A percentile compares a stretch with the other conserved stretches of the same genome.
phyloP scores from a whole-genome alignment of 2,888 invertebrate genomes.

The Pardosa pseudoannulata region DNA sequence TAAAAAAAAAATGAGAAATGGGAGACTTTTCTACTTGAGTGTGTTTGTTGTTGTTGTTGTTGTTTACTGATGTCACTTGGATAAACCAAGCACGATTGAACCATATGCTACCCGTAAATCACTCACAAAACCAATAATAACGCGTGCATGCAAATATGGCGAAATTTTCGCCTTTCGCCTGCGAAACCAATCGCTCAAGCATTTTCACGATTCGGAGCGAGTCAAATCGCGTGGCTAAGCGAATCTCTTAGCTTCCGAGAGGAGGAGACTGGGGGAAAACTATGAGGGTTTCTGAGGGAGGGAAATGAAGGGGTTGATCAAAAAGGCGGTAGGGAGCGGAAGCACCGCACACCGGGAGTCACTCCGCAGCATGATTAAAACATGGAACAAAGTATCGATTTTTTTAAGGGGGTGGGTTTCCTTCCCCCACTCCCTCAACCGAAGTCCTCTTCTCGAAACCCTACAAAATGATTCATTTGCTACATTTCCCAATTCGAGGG shows the following conservation, averaged over 20 bases:
- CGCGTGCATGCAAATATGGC: too few relatives aligned
- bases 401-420: neutral
- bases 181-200: too few relatives aligned
- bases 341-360: neutral
- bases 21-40: too few relatives aligned
- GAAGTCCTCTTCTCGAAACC: neutral
- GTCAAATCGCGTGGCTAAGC: neutral
- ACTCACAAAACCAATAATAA: too few relatives aligned
- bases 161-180: too few relatives aligned
- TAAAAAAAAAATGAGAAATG: too few relatives aligned
- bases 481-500: neutral
- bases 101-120: too few relatives aligned
- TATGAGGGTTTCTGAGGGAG: neutral
- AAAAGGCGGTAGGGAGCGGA: neutral
- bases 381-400: neutral
- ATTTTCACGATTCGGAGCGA: neutral
- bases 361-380: conserved; percentile 9
- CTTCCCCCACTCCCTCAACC: neutral
- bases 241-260: neutral
- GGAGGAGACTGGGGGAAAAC: neutral
- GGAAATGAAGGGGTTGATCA: conserved; percentile 5
- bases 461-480: neutral
- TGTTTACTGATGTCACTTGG: too few relatives aligned
- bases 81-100: too few relatives aligned
- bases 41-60: too few relatives aligned